Evolutionary conservation across 2,797 vertebrate species (phyloP).

Genomic region (Melanotaenia trifasciata): DNA sequence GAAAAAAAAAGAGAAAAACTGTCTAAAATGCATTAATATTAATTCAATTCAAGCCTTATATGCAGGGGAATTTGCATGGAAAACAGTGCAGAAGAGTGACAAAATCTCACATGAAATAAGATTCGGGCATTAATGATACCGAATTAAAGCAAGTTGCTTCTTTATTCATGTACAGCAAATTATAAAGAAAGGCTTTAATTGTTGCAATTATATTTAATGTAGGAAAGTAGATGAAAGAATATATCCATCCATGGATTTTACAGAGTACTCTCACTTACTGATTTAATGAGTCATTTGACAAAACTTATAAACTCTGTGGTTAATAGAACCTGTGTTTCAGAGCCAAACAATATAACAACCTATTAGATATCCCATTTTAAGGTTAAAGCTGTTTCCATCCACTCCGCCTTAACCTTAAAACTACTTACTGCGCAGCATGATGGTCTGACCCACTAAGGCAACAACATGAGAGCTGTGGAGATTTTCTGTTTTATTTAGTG

Average conservation of each 20-base stretch:
- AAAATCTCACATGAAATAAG: not conserved
- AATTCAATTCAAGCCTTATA: conserved; percentile 5
- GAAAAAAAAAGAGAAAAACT: conserved; percentile 1
- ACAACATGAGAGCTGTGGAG: not conserved
- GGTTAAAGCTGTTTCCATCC: not conserved
- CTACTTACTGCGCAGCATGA: not conserved
- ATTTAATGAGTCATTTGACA: not conserved
- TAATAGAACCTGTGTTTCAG: not conserved
- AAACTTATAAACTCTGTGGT: not conserved
- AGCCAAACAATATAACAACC: not conserved
- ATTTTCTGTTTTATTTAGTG: not conserved
- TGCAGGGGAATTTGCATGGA: not conserved
- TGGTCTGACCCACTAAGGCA: not conserved
- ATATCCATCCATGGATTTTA: not conserved
- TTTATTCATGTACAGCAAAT: not conserved
- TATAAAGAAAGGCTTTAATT: not conserved
- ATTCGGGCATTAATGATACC: not conserved
- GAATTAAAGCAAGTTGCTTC: conserved; percentile 6
- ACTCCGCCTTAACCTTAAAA: not conserved
- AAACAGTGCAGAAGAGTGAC: not conserved
- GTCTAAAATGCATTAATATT: conserved; percentile 24
- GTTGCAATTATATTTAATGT: not conserved
- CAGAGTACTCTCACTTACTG: not conserved
- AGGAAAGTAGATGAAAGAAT: not conserved
- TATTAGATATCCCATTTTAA: not conserved